Base-by-base conservation (phyloP, 1,140 invertebrate genomes). In the Campodea augens region DNA sequence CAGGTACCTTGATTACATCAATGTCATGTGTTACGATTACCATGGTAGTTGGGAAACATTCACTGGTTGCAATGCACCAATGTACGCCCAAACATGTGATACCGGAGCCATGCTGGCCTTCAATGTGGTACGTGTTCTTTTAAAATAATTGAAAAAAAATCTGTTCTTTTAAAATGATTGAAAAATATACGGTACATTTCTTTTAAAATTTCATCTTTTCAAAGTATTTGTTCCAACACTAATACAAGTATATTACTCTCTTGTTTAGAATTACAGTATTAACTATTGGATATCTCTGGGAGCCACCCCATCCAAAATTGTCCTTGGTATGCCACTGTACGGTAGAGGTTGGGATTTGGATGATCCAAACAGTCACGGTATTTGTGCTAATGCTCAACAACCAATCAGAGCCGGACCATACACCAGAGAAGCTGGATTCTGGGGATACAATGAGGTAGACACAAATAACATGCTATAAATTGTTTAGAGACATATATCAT, bases 281-380 rank as follows among this genome's bases (percentile, higher is more conserved):
- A 46, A 58, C 41, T 62, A 62, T 27, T 88, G 49, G 55, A 47
- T 51, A 46, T 63, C 58, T 61, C 67, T 60, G 54, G 71, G 71
- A 0, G 69, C 65, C 2, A 62, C 70, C 1, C 38, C 55, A 10
- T 57, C 71, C 0, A 80, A 81, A 59, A 48, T 81, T 1, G 58
- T 74, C n/a, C 50, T 81, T 7, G 79, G 78, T 13, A 57, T 79
- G 44, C 66, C 72, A 2, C 63, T 74, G 1, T 84, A 81, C 49
- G 81, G 78, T 0, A 68, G 71, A 38, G 69, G 73, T 0, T 81
- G 73, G 49, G 73, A 64, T 7, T 58, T 83, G 7, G 52, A 54
- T 5, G 56, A 71, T 48, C 38, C 59, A 0, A 53, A 52, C 0
- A 41, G 63, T 1, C 64, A 70, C 25, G 60, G 55, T 5, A 57